Evolutionary conservation across 2,888 invertebrate species (phyloP).

Genomic region (Timema cristinae): DNA sequence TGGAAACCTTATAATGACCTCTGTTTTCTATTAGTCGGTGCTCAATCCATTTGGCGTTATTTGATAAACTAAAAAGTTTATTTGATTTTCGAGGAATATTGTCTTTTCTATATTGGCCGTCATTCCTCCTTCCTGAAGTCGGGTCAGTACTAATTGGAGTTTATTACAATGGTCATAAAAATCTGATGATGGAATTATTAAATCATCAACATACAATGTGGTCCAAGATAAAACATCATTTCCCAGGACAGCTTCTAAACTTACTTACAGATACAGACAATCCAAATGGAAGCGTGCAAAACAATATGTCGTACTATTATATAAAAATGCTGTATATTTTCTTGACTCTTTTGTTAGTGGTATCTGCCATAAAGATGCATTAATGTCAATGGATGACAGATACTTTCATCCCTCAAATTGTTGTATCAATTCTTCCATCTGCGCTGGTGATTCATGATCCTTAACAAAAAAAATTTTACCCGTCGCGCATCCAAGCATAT

Average conservation of each 20-base stretch:
- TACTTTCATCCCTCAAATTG: no score
- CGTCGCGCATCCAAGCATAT: no score
- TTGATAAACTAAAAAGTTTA: not conserved
- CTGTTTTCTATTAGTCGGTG: constrained; percentile 31
- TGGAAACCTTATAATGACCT: constrained; percentile 35
- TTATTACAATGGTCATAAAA: constrained; percentile 34
- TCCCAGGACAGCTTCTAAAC: not conserved
- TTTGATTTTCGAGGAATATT: constrained; percentile 27
- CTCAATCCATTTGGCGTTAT: not conserved
- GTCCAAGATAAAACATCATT: not conserved
- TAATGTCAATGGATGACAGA: no score
- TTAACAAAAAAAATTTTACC: no score
- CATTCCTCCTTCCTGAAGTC: constrained; percentile 31
- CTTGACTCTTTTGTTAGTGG: no score
- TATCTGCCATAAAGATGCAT: no score
- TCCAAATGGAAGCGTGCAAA: constrained; percentile 38
- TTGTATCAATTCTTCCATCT: no score
- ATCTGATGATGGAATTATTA: constrained; percentile 35
- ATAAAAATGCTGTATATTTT: no score
- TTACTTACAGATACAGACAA: constrained; percentile 35
- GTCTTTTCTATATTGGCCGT: constrained; percentile 36
- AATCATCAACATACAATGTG: constrained; percentile 37
- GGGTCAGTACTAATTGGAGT: constrained; percentile 30
- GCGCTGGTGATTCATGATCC: no score
- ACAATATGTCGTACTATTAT: no score